Evolutionary conservation across 2,888 invertebrate species (phyloP), one percentile per base, ranked within the genome.

Genomic region (Pachymerium ferrugineum): DNA sequence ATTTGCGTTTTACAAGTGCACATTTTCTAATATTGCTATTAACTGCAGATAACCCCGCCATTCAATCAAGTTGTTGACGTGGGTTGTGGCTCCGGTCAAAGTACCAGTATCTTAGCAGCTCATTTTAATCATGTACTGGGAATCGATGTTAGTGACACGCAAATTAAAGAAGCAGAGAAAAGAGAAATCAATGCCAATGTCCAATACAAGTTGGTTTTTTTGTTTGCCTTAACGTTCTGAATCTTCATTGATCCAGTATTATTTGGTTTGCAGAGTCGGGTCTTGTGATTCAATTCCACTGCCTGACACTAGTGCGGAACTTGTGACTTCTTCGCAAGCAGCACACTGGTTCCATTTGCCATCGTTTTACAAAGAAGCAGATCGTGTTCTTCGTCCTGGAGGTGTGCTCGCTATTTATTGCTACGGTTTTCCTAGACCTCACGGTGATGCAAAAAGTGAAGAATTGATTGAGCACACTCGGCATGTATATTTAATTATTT

Each of bases 21-120:
- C n/a, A n/a, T n/a, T n/a, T n/a, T n/a, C n/a, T n/a, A n/a, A n/a
- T n/a, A n/a, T 54, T 54, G 19, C 4, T 54, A 16, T 0, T 12
- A 30, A 14, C 29, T 74, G 1, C 67, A 76, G 76, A 72, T 74
- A 28, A 28, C 14, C 12, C 73, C 73, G 30, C 73, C 73, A n/a
- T 67, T 31, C 22, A 28, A 73, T n/a, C 62, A 31, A 10, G 85
- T 84, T 14, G 78, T 84, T 1, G 86, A 86, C 78, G 81, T 85
- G 14, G 86, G 85, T 0, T 85, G 85, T 79, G 86, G 86, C 4
- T 80, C 82, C 19, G 86, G 86, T 14, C 85, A 85, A 78, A 83
- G 83, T 74, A 84, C 85, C 0, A 75, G 78, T 14, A 80, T 81
- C 5, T 77, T 85, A 35, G 80, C 82, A 0, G 79, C 81, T 1